Evolutionary conservation across 2,888 invertebrate genomes (phyloP).

Genomic region (Agriopis aurantiaria): DNA sequence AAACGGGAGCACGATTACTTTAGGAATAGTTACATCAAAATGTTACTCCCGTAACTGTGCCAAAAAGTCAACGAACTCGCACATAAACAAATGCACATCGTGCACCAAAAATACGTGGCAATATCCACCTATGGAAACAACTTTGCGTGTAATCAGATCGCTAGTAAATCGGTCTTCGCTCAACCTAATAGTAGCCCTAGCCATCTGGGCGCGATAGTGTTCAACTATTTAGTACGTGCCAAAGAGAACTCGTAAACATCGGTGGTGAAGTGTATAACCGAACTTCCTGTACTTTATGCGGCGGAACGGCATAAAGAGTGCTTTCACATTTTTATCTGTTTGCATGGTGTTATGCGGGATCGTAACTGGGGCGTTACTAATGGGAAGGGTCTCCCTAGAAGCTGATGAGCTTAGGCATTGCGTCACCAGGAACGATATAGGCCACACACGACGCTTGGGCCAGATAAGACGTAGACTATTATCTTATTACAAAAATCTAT

Average conservation of each 20-base stretch:
- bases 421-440: constrained; percentile 31
- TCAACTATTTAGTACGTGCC: constrained; percentile 57
- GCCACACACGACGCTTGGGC: constrained; percentile 30
- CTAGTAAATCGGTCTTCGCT: constrained; percentile 72
- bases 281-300: constrained; percentile 67
- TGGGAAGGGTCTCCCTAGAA: constrained; percentile 49
- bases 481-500: not conserved
- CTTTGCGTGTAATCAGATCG: constrained; percentile 70
- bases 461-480: constrained; percentile 18
- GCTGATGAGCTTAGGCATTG: constrained; percentile 36
- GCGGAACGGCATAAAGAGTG: constrained; percentile 62
- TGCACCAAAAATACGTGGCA: constrained; percentile 52
- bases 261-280: constrained; percentile 55
- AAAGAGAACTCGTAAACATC: constrained; percentile 71
- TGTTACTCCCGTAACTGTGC: constrained; percentile 40
- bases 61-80: constrained; percentile 61
- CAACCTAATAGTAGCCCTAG: constrained; percentile 65
- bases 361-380: constrained; percentile 63
- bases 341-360: constrained; percentile 52
- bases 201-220: constrained; percentile 18
- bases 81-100: constrained; percentile 64
- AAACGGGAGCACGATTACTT: constrained; percentile 30
- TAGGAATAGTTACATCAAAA: constrained; percentile 29
- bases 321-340: constrained; percentile 63
- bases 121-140: constrained; percentile 60